phyloP scores from a whole-genome alignment of 1,140 invertebrate species.

The Sitobion miscanthi region DNA sequence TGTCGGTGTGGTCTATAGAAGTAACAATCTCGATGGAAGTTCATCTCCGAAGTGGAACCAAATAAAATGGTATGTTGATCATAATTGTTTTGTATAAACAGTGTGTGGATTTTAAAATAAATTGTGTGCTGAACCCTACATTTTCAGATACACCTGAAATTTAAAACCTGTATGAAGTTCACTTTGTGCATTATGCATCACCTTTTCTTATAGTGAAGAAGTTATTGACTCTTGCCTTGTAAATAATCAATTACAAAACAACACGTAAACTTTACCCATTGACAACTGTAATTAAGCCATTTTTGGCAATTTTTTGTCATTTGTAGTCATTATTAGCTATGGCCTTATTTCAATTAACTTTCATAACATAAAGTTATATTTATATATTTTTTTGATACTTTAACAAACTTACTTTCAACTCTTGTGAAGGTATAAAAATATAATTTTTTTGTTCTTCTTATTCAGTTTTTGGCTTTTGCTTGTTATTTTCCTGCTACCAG shows the following conservation, averaged over 20 bases:
- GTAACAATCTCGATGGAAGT: not conserved
- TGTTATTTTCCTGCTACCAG: not conserved
- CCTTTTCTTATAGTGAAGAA: not conserved
- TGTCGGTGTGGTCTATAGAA: too few species aligned
- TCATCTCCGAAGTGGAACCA: not conserved
- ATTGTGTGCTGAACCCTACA: not conserved
- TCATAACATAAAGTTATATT: not conserved
- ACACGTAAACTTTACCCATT: not conserved
- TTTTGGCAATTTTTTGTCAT: too few species aligned
- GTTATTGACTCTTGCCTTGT: not conserved
- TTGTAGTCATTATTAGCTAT: not conserved
- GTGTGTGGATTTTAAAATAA: too few species aligned
- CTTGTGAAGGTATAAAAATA: not conserved
- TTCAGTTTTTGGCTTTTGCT: not conserved
- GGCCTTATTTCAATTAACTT: not conserved
- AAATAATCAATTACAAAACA: not conserved
- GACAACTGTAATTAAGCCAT: not conserved
- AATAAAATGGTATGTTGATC: not conserved
- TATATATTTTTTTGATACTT: not conserved
- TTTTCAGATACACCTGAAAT: not conserved
- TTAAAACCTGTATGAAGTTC: not conserved
- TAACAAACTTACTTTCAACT: not conserved
- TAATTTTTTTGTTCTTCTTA: not conserved
- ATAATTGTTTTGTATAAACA: not conserved
- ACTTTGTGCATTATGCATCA: not conserved